A percentile compares a stretch with the other conserved stretches of the same genome.
Evolutionary conservation across 2,888 invertebrate species (phyloP).

Genomic region (Brachyopa scutellaris): DNA sequence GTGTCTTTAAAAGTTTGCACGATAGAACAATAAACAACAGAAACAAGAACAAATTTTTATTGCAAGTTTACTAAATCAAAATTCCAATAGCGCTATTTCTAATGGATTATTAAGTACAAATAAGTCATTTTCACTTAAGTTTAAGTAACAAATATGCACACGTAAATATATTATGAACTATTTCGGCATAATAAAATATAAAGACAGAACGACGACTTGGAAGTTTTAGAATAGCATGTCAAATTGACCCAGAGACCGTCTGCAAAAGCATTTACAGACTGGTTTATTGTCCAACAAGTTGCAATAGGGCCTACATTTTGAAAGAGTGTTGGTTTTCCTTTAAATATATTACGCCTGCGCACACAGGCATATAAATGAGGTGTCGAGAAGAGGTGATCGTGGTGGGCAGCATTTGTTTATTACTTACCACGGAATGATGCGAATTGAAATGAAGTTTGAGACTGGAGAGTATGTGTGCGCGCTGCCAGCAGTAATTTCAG

Average conservation of each 20-base stretch:
- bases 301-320: not conserved
- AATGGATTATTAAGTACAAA: too few species aligned
- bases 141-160: too few species aligned
- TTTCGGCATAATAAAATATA: not conserved
- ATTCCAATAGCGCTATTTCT: too few species aligned
- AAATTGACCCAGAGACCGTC: constrained; percentile 12
- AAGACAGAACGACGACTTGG: not conserved
- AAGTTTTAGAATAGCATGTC: constrained; percentile 3
- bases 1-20: not conserved
- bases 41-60: too few species aligned
- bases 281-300: constrained; percentile 4
- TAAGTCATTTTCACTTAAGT: too few species aligned
- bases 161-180: not conserved
- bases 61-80: too few species aligned
- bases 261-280: not conserved
- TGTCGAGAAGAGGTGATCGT: too few species aligned
- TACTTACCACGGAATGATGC: too few species aligned
- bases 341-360: not conserved
- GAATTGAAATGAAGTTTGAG: too few species aligned
- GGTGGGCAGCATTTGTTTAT: too few species aligned
- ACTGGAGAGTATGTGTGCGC: too few species aligned
- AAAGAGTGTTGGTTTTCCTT: not conserved
- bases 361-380: not conserved
- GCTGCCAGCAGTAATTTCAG: too few species aligned
- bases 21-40: not conserved